Conservation (phyloP, 2,888 invertebrate species). For the Aspidiotus destructor region DNA sequence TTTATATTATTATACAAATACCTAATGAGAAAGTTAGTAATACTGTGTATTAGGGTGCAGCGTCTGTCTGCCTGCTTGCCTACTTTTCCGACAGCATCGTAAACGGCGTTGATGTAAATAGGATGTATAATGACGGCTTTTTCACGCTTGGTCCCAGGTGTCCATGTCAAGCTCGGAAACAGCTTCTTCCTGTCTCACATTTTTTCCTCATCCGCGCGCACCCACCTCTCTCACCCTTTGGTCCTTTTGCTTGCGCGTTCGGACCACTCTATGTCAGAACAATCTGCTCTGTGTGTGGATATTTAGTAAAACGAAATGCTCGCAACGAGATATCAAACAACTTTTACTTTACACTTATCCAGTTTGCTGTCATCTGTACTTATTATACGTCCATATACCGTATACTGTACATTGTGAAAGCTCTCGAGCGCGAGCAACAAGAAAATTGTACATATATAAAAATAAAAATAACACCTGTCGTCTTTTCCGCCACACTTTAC, state of each 20-base stretch:
- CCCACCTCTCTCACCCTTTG: too few species aligned
- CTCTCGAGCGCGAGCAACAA: not conserved
- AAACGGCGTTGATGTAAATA: constrained; percentile 12
- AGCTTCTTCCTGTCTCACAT: constrained; percentile 19
- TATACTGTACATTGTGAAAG: not conserved
- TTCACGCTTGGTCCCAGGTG: constrained; percentile 25
- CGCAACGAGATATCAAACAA: too few species aligned
- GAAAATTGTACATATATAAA: not conserved
- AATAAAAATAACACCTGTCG: not conserved
- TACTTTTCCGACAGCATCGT: not conserved
- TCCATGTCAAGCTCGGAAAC: constrained; percentile 25
- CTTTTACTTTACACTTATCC: not conserved
- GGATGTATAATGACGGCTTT: constrained; percentile 28
- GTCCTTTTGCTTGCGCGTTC: too few species aligned
- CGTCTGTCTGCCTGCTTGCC: not conserved
- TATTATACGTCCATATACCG: not conserved
- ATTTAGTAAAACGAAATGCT: not conserved
- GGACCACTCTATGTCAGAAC: constrained; percentile 14
- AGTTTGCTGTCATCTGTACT: not conserved
- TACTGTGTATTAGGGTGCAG: constrained; percentile 3
- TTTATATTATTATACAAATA: constrained; percentile 15
- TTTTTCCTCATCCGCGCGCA: not conserved
- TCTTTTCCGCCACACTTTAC: not conserved
- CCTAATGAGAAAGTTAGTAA: constrained; percentile 30
- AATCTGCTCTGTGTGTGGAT: constrained; percentile 15